A percentile compares a stretch with the other conserved stretches of the same genome.
Evolutionary conservation across 2,797 vertebrate species (phyloP).

Genomic region (Champsocephalus esox): DNA sequence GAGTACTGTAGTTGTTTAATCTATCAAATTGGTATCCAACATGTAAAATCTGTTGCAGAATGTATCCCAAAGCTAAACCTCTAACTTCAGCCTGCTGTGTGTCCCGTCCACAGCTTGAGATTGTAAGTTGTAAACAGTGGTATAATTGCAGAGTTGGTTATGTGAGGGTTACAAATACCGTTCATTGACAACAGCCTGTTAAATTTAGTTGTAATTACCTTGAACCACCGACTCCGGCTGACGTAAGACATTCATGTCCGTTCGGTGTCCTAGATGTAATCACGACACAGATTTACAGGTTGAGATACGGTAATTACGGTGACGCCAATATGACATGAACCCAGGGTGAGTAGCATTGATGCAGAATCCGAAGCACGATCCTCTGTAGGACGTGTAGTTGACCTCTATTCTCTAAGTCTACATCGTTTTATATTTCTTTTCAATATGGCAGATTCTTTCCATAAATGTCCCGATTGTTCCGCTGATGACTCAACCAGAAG

Average conservation of each 20-base stretch:
- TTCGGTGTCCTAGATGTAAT: background rate
- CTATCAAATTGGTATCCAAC: background rate
- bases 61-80: background rate
- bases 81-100: background rate
- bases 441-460: background rate
- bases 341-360: background rate
- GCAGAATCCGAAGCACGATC: background rate
- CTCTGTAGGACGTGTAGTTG: background rate
- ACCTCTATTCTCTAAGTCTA: background rate
- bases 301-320: constrained; percentile 5
- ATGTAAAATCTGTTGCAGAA: background rate
- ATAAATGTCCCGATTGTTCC: background rate
- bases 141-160: constrained; percentile 15
- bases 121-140: background rate
- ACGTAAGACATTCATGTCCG: background rate
- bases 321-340: background rate
- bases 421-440: background rate
- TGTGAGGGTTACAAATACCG: constrained; percentile 5
- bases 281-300: background rate
- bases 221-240: background rate
- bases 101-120: background rate
- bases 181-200: background rate
- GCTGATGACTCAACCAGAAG: background rate
- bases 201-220: background rate
- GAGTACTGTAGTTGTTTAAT: no score